Conservation (phyloP, 1,140 invertebrate species). For the Maniola jurtina region DNA sequence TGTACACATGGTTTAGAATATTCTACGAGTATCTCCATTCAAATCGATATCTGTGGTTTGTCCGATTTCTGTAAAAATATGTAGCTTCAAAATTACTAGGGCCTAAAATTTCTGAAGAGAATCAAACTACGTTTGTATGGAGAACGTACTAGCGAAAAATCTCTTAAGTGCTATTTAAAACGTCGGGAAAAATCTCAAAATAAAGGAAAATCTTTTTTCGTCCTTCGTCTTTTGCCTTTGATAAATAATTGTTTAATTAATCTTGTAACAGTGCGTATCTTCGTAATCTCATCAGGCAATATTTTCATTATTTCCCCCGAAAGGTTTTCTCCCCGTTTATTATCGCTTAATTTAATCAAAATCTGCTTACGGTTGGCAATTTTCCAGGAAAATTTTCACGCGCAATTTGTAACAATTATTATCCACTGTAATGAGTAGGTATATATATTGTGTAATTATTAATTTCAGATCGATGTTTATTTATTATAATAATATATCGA, state of each 20-base stretch:
- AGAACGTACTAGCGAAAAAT: too few relatives aligned
- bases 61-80: too few relatives aligned
- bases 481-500: background rate
- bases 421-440: conserved; percentile 19
- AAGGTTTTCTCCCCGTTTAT: conserved; percentile 55
- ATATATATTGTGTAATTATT: conserved; percentile 27
- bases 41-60: too few relatives aligned
- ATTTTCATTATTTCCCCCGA: conserved; percentile 65
- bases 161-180: too few relatives aligned
- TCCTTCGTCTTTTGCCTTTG: background rate
- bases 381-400: conserved; percentile 48
- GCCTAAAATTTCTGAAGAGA: too few relatives aligned
- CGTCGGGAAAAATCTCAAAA: too few relatives aligned
- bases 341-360: conserved; percentile 68
- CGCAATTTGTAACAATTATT: conserved; percentile 21
- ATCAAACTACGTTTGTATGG: too few relatives aligned
- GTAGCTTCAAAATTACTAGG: too few relatives aligned
- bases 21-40: too few relatives aligned
- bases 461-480: conserved; percentile 19
- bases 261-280: conserved; percentile 23
- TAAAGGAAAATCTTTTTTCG: too few relatives aligned
- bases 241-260: conserved; percentile 24
- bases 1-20: too few relatives aligned
- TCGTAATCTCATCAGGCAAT: conserved; percentile 42
- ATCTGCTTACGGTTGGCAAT: conserved; percentile 48